phyloP scores from a whole-genome alignment of 2,888 invertebrate genomes.

The Calliopum simillimum region DNA sequence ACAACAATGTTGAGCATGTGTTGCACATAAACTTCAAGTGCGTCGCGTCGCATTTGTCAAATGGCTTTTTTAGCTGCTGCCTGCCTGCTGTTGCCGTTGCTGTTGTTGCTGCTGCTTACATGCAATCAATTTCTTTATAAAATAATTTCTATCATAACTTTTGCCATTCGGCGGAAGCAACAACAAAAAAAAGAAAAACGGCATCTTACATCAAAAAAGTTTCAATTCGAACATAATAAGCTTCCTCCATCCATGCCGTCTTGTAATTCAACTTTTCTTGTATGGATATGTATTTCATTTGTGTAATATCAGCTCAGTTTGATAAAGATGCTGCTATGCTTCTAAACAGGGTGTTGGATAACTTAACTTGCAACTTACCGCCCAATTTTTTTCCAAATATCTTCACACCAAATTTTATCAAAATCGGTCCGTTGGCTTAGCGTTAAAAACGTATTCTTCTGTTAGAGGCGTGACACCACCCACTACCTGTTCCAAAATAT shows the following conservation, averaged over 20 bases:
- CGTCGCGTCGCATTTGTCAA: neutral
- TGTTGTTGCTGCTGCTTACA: neutral
- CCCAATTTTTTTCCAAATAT: too few species aligned
- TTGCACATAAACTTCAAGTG: conserved; percentile 6
- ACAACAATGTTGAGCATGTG: conserved; percentile 1
- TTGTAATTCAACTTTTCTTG: neutral
- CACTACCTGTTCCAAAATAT: too few species aligned
- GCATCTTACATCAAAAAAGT: conserved; percentile 13
- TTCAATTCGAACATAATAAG: conserved; percentile 29
- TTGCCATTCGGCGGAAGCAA: neutral
- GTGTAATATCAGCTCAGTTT: too few species aligned
- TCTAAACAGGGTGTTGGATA: too few species aligned
- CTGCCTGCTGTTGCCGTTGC: neutral
- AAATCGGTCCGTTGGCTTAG: too few species aligned
- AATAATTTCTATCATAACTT: conserved; percentile 20
- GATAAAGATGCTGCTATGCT: too few species aligned
- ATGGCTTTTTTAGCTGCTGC: neutral
- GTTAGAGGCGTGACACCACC: too few species aligned
- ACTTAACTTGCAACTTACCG: too few species aligned
- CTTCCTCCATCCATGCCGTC: neutral
- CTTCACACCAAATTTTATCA: too few species aligned
- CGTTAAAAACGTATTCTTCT: too few species aligned
- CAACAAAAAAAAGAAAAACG: neutral
- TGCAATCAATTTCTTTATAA: conserved; percentile 18
- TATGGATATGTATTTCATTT: too few species aligned